These are phyloP conservation scores for Dryobota labecula DNA, from an alignment of 2,888 invertebrate genomes.

Conservation along the genomic window DNA sequence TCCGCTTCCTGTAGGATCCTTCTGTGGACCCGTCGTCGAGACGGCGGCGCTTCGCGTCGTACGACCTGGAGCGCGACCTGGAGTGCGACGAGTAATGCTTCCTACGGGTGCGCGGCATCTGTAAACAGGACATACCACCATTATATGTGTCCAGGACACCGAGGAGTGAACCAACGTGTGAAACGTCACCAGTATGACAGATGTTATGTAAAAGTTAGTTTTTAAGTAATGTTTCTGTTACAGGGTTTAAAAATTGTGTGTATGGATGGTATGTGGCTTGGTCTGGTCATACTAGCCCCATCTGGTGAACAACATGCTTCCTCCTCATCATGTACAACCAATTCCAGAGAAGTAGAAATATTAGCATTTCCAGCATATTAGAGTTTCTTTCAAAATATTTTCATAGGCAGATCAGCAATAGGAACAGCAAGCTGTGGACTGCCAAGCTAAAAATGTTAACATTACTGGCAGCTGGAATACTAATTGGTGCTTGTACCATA, in stretches of 20 bases:
- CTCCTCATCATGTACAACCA: slow-evolving; percentile 37
- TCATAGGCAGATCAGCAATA: slow-evolving; percentile 49
- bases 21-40: slow-evolving; percentile 90
- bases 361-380: slow-evolving; percentile 63
- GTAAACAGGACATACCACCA: slow-evolving; percentile 66
- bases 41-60: slow-evolving; percentile 93
- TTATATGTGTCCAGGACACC: slow-evolving; percentile 23
- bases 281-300: slow-evolving; percentile 48
- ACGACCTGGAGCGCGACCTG: slow-evolving; percentile 89
- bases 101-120: slow-evolving; percentile 96
- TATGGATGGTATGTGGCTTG: slow-evolving; percentile 22
- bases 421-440: slow-evolving; percentile 53
- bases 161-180: slow-evolving; percentile 43
- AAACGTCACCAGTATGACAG: slow-evolving; percentile 64
- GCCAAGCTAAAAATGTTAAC: slow-evolving; percentile 63
- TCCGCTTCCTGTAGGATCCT: slow-evolving; percentile 86
- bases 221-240: slow-evolving; percentile 26
- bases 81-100: slow-evolving; percentile 93
- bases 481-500: slow-evolving; percentile 69
- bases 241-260: background rate
- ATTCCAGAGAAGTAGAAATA: slow-evolving; percentile 60
- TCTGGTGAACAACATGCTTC: slow-evolving; percentile 40
- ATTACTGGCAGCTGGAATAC: slow-evolving; percentile 57
- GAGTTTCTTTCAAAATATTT: slow-evolving; percentile 8
- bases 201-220: slow-evolving; percentile 56